Base-by-base conservation (phyloP, 2,113 vertebrate species). In the Podilymbus podiceps region DNA sequence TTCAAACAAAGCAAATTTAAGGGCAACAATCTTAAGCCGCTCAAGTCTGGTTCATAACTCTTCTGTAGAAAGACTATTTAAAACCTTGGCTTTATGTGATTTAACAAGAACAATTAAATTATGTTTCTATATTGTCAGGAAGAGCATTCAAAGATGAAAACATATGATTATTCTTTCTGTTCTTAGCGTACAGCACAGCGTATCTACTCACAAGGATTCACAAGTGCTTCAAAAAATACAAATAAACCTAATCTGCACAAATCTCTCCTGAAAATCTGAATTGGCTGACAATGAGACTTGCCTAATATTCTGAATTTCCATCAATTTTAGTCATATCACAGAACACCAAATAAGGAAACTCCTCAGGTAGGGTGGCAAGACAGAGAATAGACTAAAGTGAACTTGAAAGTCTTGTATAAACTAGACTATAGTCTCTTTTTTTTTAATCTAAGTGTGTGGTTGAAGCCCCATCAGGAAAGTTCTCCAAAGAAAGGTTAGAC, bases 341-440 rank as follows among this genome's bases (percentile, higher is more conserved):
- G 58, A 90, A 85, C 1, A 11, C 12, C 52, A 55, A 60, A n/a
- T 4, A 52, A 55, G 56, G 27, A 40, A 87, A 66, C 19, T 55
- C 63, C 24, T 76, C 8, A 38, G 20, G 33, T 0, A 38, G 35
- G 28, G 22, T 23, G n/a, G 15, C 44, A 76, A 40, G 35, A 68
- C 1, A 58, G 25, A 58, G 30, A 85, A 63, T 0, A 25, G 38
- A 56, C 24, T 55, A 23, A n/a, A 64, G 31, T 11, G 40, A 88
- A 40, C 27, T 66, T 40, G 15, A 17, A 77, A 60, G 11, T 52
- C 55, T 46, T 42, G 16, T 7, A 21, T 6, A 38, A 85, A 88
- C 19, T 12, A 69, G 10, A 21, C 0, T 31, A 8, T 0, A 20
- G n/a, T n/a, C n/a, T n/a, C n/a, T n/a, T n/a, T n/a, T n/a, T n/a